phyloP scores from a whole-genome alignment of 1,140 invertebrate species.

The Drosophila santomea region DNA sequence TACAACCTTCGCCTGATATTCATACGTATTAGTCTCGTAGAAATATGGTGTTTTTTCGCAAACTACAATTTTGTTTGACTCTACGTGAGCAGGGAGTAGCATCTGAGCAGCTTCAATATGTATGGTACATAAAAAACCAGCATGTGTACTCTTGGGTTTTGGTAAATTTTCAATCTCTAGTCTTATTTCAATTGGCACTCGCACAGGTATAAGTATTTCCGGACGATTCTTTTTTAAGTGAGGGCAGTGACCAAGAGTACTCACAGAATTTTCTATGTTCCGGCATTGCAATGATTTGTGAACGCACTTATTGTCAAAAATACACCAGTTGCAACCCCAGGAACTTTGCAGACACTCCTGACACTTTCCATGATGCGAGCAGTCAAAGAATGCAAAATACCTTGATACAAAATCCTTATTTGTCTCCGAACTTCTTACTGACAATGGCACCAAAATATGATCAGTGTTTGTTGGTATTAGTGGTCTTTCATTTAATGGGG shows the following conservation, averaged over 20 bases:
- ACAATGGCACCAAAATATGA: constrained; percentile 95
- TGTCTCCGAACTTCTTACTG: constrained; percentile 92
- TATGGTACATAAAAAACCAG: constrained; percentile 95
- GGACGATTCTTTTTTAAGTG: constrained; percentile 89
- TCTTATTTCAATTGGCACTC: constrained; percentile 94
- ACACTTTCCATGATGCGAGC: constrained; percentile 94
- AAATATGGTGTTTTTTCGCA: constrained; percentile 96
- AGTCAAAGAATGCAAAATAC: constrained; percentile 97
- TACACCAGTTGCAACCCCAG: constrained; percentile 98
- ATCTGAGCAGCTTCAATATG: constrained; percentile 96
- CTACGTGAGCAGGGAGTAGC: constrained; percentile 93
- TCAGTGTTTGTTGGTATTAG: constrained; percentile 92
- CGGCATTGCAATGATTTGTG: constrained; percentile 93
- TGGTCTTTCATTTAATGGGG: constrained; percentile 90
- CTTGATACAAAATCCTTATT: constrained; percentile 97
- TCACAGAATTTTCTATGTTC: constrained; percentile 90
- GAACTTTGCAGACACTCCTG: constrained; percentile 93
- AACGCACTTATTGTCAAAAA: constrained; percentile 97
- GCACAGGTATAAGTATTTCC: constrained; percentile 93
- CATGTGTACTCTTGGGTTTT: constrained; percentile 93
- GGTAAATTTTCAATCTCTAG: constrained; percentile 96
- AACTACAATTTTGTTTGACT: constrained; percentile 92
- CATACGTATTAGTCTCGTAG: constrained; percentile 93
- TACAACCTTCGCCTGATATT: constrained; percentile 94
- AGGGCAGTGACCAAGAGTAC: constrained; percentile 94